phyloP scores from a whole-genome alignment of 2,888 invertebrate genomes.

The Ramazzottius varieornatus region DNA sequence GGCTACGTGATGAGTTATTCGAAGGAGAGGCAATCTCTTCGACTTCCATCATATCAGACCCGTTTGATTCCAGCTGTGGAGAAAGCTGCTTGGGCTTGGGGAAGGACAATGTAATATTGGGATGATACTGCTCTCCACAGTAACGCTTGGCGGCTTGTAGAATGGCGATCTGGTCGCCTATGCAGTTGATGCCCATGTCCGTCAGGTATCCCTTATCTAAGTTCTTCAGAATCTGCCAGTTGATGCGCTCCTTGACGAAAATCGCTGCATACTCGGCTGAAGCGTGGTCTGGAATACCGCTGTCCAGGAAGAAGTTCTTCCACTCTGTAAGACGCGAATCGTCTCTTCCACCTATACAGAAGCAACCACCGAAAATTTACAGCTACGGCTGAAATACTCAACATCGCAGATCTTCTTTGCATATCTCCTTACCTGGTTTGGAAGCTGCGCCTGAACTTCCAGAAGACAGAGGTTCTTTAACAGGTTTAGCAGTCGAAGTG shows the following conservation, averaged over 20 bases:
- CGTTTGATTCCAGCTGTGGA: background rate
- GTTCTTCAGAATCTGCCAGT: slow-evolving; percentile 1
- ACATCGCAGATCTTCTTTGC: too few relatives aligned
- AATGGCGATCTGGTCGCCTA: background rate
- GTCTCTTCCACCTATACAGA: too few relatives aligned
- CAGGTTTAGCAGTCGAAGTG: too few relatives aligned
- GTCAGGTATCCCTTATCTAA: background rate
- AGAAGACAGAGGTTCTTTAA: too few relatives aligned
- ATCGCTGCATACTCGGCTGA: background rate
- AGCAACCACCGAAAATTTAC: too few relatives aligned
- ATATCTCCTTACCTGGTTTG: too few relatives aligned
- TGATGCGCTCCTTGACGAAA: slow-evolving; percentile 2
- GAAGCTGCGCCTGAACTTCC: too few relatives aligned
- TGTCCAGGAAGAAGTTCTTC: slow-evolving; percentile 2
- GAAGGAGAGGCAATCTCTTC: background rate
- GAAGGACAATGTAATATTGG: background rate
- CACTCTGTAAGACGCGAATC: background rate
- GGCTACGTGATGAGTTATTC: too few relatives aligned
- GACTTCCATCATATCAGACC: background rate
- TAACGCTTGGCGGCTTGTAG: background rate
- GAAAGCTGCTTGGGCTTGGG: background rate
- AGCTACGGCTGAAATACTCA: too few relatives aligned
- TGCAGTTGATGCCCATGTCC: background rate
- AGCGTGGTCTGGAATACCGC: background rate
- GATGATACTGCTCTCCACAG: background rate